Evolutionary conservation across 1,140 invertebrate species (phyloP).

Genomic region (Neelides sp.): DNA sequence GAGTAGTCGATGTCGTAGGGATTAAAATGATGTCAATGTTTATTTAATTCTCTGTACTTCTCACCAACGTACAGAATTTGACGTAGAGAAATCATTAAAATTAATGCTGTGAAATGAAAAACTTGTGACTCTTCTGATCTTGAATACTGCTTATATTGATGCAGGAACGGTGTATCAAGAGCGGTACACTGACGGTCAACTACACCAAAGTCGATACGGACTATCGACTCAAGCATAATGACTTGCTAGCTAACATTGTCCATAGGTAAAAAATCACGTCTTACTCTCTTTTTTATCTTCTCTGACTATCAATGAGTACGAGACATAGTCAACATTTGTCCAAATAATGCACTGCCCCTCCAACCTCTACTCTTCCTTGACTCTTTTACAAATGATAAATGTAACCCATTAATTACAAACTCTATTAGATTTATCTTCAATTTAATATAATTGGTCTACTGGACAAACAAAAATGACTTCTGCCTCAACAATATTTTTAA

Average conservation of each 20-base stretch:
- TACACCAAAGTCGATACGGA: slow-evolving; percentile 76
- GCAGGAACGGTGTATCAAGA: slow-evolving; percentile 71
- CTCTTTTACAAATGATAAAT: background rate
- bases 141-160: slow-evolving; percentile 25
- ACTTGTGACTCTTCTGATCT: slow-evolving; percentile 6
- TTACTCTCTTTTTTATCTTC: slow-evolving; percentile 10
- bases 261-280: slow-evolving; percentile 73
- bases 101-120: slow-evolving; percentile 4
- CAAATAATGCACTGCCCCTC: background rate
- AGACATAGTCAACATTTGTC: background rate
- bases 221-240: slow-evolving; percentile 85
- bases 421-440: too few relatives aligned
- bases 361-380: background rate
- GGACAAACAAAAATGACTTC: background rate
- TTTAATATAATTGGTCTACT: too few relatives aligned
- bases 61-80: too few relatives aligned
- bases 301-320: background rate
- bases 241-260: slow-evolving; percentile 83
- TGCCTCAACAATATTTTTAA: background rate
- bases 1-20: too few relatives aligned
- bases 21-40: too few relatives aligned
- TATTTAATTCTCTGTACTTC: too few relatives aligned
- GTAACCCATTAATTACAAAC: too few relatives aligned
- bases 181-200: slow-evolving; percentile 86
- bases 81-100: slow-evolving; percentile 7